phyloP scores from a whole-genome alignment of 2,113 vertebrate genomes.

The Cryptomyrus ogoouensis region DNA sequence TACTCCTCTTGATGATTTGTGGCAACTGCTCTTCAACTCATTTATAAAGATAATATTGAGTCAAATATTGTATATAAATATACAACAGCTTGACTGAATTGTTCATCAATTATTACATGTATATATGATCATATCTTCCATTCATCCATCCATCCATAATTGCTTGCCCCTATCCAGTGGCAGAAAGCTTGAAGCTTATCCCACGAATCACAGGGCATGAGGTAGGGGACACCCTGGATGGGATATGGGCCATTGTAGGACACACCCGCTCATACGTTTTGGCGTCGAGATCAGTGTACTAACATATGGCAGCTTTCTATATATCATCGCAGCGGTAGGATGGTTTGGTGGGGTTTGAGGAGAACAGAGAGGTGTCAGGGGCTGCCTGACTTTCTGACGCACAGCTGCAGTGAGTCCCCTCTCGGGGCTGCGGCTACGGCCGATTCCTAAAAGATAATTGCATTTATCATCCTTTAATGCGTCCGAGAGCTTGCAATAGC shows the following conservation, averaged over 20 bases:
- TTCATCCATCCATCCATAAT: neutral
- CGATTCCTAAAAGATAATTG: slow-evolving; percentile 11
- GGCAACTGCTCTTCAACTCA: neutral
- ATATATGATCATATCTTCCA: neutral
- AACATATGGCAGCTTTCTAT: neutral
- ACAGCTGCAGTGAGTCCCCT: neutral
- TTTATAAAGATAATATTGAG: neutral
- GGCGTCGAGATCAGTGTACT: neutral
- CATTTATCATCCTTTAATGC: slow-evolving; percentile 13
- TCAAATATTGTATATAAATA: neutral
- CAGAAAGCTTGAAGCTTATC: neutral
- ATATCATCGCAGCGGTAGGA: neutral
- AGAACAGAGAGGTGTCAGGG: neutral
- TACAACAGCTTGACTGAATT: neutral
- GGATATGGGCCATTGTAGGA: neutral
- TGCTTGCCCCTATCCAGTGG: neutral
- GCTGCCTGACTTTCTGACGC: neutral
- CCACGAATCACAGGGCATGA: neutral
- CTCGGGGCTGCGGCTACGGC: neutral
- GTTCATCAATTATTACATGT: neutral
- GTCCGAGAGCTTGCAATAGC: neutral
- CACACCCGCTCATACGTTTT: neutral
- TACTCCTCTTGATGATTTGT: neutral
- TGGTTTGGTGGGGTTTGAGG: neutral
- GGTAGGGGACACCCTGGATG: neutral